Evolutionary conservation across 2,797 vertebrate species (phyloP), one percentile per base, ranked within the genome.

Genomic region (Halcyon chelicuti): DNA sequence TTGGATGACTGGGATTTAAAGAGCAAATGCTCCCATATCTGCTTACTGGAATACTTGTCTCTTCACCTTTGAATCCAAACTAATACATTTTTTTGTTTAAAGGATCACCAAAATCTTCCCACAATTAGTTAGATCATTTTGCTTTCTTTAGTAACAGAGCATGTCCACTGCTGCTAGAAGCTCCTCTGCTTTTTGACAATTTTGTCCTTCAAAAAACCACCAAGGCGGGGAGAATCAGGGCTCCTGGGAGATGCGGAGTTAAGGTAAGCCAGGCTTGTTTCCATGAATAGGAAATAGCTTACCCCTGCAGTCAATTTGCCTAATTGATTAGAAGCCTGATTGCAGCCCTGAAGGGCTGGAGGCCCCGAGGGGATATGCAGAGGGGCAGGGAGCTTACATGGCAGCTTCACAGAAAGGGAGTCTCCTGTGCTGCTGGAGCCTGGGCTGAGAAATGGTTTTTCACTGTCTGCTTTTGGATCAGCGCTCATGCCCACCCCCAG

Each of bases 291-390:
- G 90, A 96, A 95, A 94, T 73, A 63, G 77, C 81, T 81, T 68
- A 17, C 28, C 54, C 61, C 66, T 3, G 57, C 62, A 95, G 89
- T 58, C 78, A 66, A 97, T 97, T 93, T 97, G 94, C 94, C 96
- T 97, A 97, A 96, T 96, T 96, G 94, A 96, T 97, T 90, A 84
- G 95, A 49, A 94, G 88, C 31, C 77, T 72, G 86, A 94, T 92
- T 89, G 90, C 86, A 62, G 14, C 71, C 54, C 76, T 58, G 35
- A 54, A 80, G 70, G 83, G 26, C 63, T 54, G 17, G 57, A 26
- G 60, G 3, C 40, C 90, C 47, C 16, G 25, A 37, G 71, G 86
- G 75, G 35, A 61, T 80, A 66, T 93, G 86, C 61, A 10, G 46
- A 11, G 46, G 23, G 63, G n/a, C 87, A 22, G 51, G 49, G 47